Base-by-base conservation (phyloP, 1,140 invertebrate genomes). In the Vanessa tameamea region DNA sequence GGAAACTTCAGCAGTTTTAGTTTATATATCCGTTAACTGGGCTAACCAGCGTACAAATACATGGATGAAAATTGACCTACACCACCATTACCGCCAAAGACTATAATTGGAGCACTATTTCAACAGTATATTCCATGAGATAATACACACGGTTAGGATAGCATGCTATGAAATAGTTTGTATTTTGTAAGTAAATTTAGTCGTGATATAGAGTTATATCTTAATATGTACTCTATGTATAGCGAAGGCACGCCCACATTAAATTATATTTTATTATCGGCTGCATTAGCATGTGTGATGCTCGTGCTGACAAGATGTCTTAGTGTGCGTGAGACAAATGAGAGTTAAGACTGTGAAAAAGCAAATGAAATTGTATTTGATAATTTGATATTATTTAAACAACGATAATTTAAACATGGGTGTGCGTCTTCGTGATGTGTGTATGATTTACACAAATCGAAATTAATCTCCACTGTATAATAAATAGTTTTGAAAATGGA, bases 1-100 rank as follows among this genome's bases (percentile, higher is more conserved):
- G 66, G 75, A 73, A 73, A 73, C 74, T 76, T 76, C 64, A 73
- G 50, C 73, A n/a, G 70, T 68, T 75, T 73, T 75, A 75, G 70
- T 73, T 72, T 37, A 51, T 71, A 73, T 72, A 78, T 65, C 74
- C 69, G 66, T 48, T 59, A 48, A 71, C 61, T 72, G 63, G 57
- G 69, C 75, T 75, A 72, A 51, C 63, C 73, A 73, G 59, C 67
- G 63, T 59, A 55, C 50, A 73, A 70, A 77, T 78, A 75, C 69
- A 43, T 75, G 69, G 26, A 69, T 11, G 53, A 51, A 69, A 73
- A 73, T 67, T 73, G 65, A 72, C 37, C 64, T 72, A 57, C 64
- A 57, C 37, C 37, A 65, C 23, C 67, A 23, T 72, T 37, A 37
- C 14, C 26, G 12, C 9, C 26, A 26, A 26, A 16, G 57, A 20